These are phyloP conservation scores for Mus caroli DNA, from an alignment of 2,797 vertebrate species.

Conservation along the genomic window DNA sequence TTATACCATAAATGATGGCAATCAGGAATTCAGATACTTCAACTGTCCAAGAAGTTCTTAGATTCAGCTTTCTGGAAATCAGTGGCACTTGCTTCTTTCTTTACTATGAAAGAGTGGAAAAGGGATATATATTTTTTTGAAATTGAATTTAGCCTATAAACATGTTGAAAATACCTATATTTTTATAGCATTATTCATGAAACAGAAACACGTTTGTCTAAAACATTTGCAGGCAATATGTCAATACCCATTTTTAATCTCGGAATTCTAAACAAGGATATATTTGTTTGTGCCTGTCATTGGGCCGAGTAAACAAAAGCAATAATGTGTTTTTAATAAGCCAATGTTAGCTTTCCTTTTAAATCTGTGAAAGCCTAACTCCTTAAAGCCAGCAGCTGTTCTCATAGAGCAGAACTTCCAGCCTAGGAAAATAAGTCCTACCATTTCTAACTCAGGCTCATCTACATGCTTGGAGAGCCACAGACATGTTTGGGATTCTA, in stretches of 20 bases:
- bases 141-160: neutral
- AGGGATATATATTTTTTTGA: neutral
- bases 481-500: neutral
- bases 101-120: neutral
- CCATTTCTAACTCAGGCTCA: conserved; percentile 6
- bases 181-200: neutral
- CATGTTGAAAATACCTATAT: neutral
- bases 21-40: neutral
- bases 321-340: conserved; percentile 47
- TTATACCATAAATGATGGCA: fast-evolving
- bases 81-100: neutral
- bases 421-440: conserved; percentile 24
- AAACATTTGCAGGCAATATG: neutral
- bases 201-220: neutral
- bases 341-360: conserved; percentile 58
- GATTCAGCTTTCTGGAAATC: conserved; percentile 6
- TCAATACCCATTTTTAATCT: neutral
- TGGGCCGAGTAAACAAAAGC: conserved; percentile 62
- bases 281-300: conserved; percentile 49
- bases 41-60: neutral
- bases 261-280: conserved; percentile 53
- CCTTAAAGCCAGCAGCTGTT: conserved; percentile 29
- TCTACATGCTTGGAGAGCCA: neutral
- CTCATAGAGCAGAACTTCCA: neutral
- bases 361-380: conserved; percentile 15